Conservation (phyloP, 2,797 vertebrate species). For the Calcarius lapponicus region DNA sequence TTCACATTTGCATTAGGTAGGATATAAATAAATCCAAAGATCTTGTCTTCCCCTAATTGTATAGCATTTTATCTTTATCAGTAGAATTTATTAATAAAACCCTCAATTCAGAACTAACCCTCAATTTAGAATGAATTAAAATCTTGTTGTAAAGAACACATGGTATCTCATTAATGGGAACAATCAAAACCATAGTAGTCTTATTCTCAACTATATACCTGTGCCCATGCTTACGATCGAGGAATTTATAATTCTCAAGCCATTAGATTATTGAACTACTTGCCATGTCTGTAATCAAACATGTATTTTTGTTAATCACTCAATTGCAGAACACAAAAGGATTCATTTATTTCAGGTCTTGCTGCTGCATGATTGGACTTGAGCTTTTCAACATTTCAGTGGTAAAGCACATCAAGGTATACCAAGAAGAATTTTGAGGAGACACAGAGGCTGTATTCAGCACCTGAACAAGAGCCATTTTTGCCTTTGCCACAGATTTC, state of each 20-base stretch:
- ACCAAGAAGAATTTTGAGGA: not conserved
- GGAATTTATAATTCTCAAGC: not conserved
- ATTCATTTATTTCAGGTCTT: not conserved
- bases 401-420: not conserved
- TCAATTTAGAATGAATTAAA: not conserved
- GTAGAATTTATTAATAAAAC: not conserved
- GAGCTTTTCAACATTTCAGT: not conserved
- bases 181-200: not conserved
- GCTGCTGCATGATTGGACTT: not conserved
- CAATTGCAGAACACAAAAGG: not conserved
- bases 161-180: not conserved
- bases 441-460: not conserved
- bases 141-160: not conserved
- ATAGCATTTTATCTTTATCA: slow-evolving; percentile 13
- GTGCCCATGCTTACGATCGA: not conserved
- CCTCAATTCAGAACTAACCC: not conserved
- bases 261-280: not conserved
- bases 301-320: not conserved
- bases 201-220: not conserved
- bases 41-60: slow-evolving; percentile 9
- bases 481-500: not conserved
- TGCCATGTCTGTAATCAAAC: not conserved
- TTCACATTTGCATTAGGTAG: slow-evolving; percentile 32
- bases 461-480: not conserved
- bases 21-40: slow-evolving; percentile 45